Evolutionary conservation across 2,888 invertebrate genomes (phyloP), one percentile per base, ranked within the genome.

Genomic region (Cyclophora punctaria): DNA sequence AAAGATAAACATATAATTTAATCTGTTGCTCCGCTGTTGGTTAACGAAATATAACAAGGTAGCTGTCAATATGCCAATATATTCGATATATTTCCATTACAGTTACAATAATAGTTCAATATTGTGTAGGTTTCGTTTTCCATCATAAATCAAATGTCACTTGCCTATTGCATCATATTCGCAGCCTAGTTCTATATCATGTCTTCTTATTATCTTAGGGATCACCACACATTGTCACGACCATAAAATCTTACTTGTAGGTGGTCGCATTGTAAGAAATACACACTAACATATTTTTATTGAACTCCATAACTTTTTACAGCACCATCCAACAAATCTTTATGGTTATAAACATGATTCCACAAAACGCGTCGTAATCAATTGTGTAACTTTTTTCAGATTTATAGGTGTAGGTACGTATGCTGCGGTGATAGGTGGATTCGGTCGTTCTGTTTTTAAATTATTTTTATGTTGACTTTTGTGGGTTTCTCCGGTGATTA

Each of bases 261-360:
- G 83, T 85, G 74, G 77, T 66, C 73, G 69, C 69, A 73, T 75
- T 75, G 68, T 20, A 20, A 20, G 20, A 20, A 68, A 73, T 71
- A 75, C 74, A 78, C 70, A 78, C 68, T 71, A 69, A 75, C 73
- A 76, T 77, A 73, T 73, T 80, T 83, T 80, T 81, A 83, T 83
- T 79, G 75, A 75, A 72, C 71, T 70, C 68, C 74, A 74, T 78
- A 78, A 71, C 71, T 73, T 79, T 83, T 83, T 80, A 84, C 71
- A 71, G 69, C 79, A 67, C 66, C 68, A 68, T 75, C 65, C 67
- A 65, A 78, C 75, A 75, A 73, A 75, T 69, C 65, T 76, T 75
- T 75, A 71, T 67, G 63, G 69, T 63, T 62, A 59, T 65, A 67
- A 69, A 69, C 69, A 71, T 69, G 66, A 64, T 57, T 62, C 66